A percentile compares a stretch with the other conserved stretches of the same genome.
These are phyloP conservation scores for Charina bottae DNA, from an alignment of 2,113 vertebrate genomes.

Conservation along the genomic window DNA sequence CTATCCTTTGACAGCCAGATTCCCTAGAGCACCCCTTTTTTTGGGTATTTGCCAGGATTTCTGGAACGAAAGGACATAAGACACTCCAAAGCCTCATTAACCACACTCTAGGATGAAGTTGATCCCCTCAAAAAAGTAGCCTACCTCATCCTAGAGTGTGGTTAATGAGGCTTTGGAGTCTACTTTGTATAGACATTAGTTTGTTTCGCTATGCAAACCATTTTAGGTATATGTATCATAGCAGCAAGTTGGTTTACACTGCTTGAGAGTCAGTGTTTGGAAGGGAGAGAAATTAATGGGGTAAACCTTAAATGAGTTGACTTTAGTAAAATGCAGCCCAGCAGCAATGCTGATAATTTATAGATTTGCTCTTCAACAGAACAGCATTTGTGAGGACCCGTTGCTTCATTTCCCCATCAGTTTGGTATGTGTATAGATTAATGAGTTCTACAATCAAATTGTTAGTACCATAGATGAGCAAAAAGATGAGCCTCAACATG, in stretches of 20 bases:
- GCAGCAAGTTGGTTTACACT: neutral
- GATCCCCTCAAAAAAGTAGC: neutral
- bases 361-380: neutral
- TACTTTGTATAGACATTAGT: neutral
- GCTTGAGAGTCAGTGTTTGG: conserved; percentile 22
- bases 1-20: neutral
- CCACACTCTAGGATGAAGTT: no score
- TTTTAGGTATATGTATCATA: neutral
- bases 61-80: neutral
- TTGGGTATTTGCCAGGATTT: neutral
- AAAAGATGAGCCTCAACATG: neutral
- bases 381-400: neutral
- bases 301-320: neutral
- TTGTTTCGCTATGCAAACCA: neutral
- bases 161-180: neutral
- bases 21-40: neutral
- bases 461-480: neutral
- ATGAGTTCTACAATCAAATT: no score
- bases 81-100: neutral
- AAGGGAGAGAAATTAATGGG: conserved; percentile 7
- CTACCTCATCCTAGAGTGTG: neutral
- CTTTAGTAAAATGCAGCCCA: neutral
- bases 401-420: neutral
- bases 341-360: neutral
- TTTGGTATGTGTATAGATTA: neutral